Evolutionary conservation across 1,140 invertebrate genomes (phyloP).

Genomic region (Periplaneta americana): DNA sequence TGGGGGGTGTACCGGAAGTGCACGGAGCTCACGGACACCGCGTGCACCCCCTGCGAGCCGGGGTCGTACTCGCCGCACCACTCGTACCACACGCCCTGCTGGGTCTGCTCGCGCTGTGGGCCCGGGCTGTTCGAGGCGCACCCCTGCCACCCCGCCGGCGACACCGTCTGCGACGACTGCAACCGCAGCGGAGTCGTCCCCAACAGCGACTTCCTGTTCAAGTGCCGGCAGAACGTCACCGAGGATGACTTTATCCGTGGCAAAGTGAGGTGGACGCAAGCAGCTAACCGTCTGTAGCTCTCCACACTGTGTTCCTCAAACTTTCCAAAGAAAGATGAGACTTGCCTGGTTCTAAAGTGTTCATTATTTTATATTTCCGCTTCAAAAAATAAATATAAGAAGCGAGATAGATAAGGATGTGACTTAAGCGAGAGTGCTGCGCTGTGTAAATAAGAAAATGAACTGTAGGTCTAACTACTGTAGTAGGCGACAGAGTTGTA

Average conservation of each 20-base stretch:
- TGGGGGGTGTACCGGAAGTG: constrained; percentile 41
- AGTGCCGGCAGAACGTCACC: neutral
- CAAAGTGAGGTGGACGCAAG: neutral
- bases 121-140: constrained; percentile 44
- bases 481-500: too few species aligned
- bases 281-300: neutral
- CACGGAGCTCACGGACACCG: constrained; percentile 33
- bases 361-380: too few species aligned
- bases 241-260: neutral
- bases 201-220: constrained; percentile 10
- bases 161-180: constrained; percentile 47
- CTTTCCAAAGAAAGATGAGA: too few species aligned
- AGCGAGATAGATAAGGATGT: too few species aligned
- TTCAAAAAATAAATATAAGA: too few species aligned
- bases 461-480: too few species aligned
- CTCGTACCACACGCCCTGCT: constrained; percentile 37
- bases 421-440: too few species aligned
- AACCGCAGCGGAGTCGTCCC: constrained; percentile 26
- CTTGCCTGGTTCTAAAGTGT: too few species aligned
- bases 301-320: too few species aligned
- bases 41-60: constrained; percentile 35
- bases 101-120: constrained; percentile 44
- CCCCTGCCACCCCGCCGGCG: constrained; percentile 34
- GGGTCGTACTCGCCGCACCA: constrained; percentile 44
- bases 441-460: too few species aligned